A percentile compares a stretch with the other conserved stretches of the same genome.
Conservation (phyloP, 2,888 invertebrate genomes). For the Tetrapedia diversipes region DNA sequence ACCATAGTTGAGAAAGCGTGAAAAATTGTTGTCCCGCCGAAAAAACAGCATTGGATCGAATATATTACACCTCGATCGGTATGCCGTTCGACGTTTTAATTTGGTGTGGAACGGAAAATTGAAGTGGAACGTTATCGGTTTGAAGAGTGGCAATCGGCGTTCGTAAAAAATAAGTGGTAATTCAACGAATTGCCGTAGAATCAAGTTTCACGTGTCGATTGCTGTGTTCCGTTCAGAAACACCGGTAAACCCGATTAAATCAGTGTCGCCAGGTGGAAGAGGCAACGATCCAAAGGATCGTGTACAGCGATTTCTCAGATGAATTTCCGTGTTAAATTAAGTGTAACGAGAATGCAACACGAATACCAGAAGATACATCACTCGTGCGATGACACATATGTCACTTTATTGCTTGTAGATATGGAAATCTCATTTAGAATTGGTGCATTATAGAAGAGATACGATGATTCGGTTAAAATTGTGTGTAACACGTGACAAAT, state of each 20-base stretch:
- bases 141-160: too few relatives aligned
- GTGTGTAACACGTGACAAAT: too few relatives aligned
- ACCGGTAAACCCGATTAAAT: constrained; percentile 8
- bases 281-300: constrained; percentile 30
- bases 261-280: neutral
- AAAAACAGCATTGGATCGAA: neutral
- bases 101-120: too few relatives aligned
- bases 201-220: neutral
- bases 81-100: neutral
- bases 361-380: neutral
- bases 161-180: neutral
- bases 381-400: neutral
- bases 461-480: too few relatives aligned
- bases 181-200: neutral
- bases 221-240: neutral
- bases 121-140: too few relatives aligned
- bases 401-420: neutral
- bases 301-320: constrained; percentile 5
- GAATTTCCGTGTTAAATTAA: neutral
- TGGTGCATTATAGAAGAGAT: neutral
- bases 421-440: neutral
- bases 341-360: neutral
- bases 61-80: neutral
- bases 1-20: neutral
- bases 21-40: neutral